Conservation (phyloP, 2,888 invertebrate genomes). For the Lutraria lutraria region DNA sequence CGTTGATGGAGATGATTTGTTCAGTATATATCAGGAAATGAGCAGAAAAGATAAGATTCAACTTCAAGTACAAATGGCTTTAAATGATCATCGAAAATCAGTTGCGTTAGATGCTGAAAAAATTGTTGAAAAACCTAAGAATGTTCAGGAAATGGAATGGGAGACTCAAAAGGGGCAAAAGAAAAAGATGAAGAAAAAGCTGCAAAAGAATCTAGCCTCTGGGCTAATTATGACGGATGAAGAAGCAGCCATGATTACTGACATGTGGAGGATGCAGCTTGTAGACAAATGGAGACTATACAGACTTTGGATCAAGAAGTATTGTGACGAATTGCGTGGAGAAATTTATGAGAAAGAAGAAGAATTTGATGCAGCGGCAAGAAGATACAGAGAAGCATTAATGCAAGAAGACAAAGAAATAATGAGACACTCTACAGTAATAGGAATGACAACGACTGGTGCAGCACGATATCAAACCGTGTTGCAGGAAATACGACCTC, state of each 20-base stretch:
- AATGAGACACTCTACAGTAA: constrained; percentile 78
- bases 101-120: constrained; percentile 59
- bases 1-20: constrained; percentile 22
- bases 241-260: constrained; percentile 67
- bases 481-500: constrained; percentile 84
- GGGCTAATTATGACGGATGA: constrained; percentile 74
- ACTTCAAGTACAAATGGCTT: constrained; percentile 26
- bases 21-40: constrained; percentile 26
- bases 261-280: constrained; percentile 79
- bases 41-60: constrained; percentile 33
- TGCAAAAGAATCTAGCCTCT: constrained; percentile 66
- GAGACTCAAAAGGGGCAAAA: constrained; percentile 53
- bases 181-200: constrained; percentile 65
- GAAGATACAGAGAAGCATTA: constrained; percentile 70
- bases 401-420: constrained; percentile 82
- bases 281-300: constrained; percentile 87
- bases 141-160: constrained; percentile 50
- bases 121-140: constrained; percentile 49
- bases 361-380: constrained; percentile 74
- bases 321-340: constrained; percentile 62
- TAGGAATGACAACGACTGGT: constrained; percentile 86
- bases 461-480: constrained; percentile 83
- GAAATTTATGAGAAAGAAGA: constrained; percentile 71
- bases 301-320: constrained; percentile 82
- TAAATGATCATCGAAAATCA: constrained; percentile 41